phyloP scores from a whole-genome alignment of 2,113 vertebrate genomes.

The Chaetorhynchus papuensis region DNA sequence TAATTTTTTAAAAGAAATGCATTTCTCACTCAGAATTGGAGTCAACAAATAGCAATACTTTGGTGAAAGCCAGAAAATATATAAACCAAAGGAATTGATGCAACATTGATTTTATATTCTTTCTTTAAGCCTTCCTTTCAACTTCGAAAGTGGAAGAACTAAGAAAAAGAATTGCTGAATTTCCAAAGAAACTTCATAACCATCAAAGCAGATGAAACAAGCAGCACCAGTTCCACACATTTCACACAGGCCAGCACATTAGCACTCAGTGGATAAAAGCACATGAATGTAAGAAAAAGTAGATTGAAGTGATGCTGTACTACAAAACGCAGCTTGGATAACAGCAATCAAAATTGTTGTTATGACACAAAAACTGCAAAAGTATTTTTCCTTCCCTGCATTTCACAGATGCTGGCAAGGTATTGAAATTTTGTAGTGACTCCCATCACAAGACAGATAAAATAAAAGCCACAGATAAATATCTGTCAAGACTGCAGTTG shows the following conservation, averaged over 20 bases:
- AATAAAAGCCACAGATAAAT: conserved; percentile 15
- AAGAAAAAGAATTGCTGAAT: not conserved
- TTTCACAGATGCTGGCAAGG: not conserved
- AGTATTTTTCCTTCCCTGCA: not conserved
- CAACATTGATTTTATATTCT: not conserved
- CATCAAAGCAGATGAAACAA: not conserved
- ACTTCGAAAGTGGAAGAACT: not conserved
- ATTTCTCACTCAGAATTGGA: not conserved
- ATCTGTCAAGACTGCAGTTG: not conserved
- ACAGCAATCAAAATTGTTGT: not conserved
- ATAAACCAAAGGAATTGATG: not conserved
- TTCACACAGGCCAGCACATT: not conserved
- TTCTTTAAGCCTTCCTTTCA: not conserved
- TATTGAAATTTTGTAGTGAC: not conserved
- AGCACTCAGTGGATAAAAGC: not conserved
- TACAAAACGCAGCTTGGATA: not conserved
- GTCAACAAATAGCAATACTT: not conserved
- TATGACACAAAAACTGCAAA: not conserved
- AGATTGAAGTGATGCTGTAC: not conserved
- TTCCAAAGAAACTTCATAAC: not conserved
- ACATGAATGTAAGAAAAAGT: not conserved
- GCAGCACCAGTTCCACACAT: not conserved
- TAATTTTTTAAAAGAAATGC: not conserved
- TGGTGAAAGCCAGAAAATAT: not conserved
- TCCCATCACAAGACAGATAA: not conserved